Conservation (phyloP, 2,113 vertebrate species). For the Dromas ardeola region DNA sequence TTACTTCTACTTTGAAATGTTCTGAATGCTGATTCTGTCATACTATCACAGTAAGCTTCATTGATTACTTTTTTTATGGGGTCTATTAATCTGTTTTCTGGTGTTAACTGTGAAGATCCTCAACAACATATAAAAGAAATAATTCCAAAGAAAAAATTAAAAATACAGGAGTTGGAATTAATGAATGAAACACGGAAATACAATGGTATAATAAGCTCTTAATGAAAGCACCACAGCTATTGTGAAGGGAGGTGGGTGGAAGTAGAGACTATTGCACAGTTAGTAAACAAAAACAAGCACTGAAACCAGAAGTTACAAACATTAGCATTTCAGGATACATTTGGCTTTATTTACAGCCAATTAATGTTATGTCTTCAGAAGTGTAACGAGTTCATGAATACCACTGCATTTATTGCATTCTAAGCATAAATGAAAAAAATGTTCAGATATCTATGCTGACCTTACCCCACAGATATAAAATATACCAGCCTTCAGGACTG, state of each 20-base stretch:
- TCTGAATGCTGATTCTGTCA: not conserved
- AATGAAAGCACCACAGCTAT: not conserved
- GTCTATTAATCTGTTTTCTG: not conserved
- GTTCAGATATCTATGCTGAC: not conserved
- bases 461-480: not conserved
- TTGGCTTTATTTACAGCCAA: constrained; percentile 38
- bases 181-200: not conserved
- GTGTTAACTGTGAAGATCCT: not conserved
- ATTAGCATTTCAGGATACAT: not conserved
- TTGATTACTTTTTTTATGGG: not conserved
- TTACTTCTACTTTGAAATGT: not conserved
- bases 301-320: not conserved
- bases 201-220: not conserved
- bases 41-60: not conserved
- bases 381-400: not conserved
- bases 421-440: not conserved
- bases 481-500: not conserved
- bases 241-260: not conserved
- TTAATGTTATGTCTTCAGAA: not conserved
- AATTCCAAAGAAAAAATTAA: not conserved
- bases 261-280: not conserved
- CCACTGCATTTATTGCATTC: not conserved
- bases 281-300: not conserved
- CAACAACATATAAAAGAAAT: not conserved
- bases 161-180: not conserved